These are phyloP conservation scores for Boloria euphrosyne DNA, from an alignment of 2,888 invertebrate genomes.

Conservation along the genomic window DNA sequence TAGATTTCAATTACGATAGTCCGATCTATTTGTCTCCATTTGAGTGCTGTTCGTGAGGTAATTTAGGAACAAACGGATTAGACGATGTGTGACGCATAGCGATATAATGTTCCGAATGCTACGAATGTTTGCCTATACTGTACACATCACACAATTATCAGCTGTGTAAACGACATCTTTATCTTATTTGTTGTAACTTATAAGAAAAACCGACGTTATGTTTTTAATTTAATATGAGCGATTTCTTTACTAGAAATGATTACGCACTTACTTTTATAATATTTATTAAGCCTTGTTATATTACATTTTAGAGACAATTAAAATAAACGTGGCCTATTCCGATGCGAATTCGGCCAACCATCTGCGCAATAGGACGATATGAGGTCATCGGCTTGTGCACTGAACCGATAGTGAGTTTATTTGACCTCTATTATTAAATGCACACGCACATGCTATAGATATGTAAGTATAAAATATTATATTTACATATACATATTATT, in stretches of 20 bases:
- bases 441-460: slow-evolving; percentile 4
- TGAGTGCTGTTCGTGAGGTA: slow-evolving; percentile 12
- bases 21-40: slow-evolving; percentile 24
- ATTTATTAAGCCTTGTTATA: too few species aligned
- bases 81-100: slow-evolving; percentile 5
- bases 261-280: too few species aligned
- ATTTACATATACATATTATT: neutral
- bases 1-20: slow-evolving; percentile 27
- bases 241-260: too few species aligned
- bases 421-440: slow-evolving; percentile 42
- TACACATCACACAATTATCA: neutral
- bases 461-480: neutral
- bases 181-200: too few species aligned
- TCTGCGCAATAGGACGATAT: slow-evolving; percentile 39
- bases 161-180: too few species aligned
- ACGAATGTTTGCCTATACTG: neutral
- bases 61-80: slow-evolving; percentile 19
- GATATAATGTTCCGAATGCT: neutral
- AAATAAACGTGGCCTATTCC: slow-evolving; percentile 17
- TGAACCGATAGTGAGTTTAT: slow-evolving; percentile 43
- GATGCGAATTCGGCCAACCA: slow-evolving; percentile 44
- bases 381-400: slow-evolving; percentile 44
- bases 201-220: too few species aligned
- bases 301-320: slow-evolving; percentile 9
- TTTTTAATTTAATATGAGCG: too few species aligned